Percentiles rank a stretch among this genome's conserved stretches.
Conservation (phyloP, 2,113 vertebrate genomes). For the Dinomys branickii region DNA sequence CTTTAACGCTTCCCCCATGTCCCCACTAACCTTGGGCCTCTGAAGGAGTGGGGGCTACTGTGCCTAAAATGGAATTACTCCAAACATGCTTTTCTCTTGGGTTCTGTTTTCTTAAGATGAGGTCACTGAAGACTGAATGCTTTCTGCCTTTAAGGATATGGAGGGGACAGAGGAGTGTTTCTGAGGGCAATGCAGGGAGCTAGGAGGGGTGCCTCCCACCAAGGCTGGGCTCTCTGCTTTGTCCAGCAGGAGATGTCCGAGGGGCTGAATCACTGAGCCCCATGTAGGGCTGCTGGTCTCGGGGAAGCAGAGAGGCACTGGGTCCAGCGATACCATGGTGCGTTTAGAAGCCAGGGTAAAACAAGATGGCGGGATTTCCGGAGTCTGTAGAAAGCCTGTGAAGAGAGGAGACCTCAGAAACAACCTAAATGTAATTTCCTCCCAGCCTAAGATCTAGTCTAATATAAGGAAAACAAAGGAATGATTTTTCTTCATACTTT, state of each 20-base stretch:
- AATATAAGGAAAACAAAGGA: neutral
- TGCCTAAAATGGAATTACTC: neutral
- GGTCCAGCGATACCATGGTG: neutral
- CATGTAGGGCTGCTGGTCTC: neutral
- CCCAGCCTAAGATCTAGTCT: neutral
- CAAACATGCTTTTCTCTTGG: neutral
- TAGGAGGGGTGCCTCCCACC: neutral
- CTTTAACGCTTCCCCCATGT: neutral
- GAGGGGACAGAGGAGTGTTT: neutral
- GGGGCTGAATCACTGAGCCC: neutral
- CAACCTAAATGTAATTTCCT: neutral
- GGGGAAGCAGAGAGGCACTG: neutral
- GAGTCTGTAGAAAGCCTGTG: neutral
- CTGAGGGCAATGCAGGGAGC: neutral
- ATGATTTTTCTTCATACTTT: neutral
- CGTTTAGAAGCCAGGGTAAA: neutral
- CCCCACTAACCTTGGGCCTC: neutral
- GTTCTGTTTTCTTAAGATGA: slow-evolving; percentile 7
- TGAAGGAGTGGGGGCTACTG: neutral
- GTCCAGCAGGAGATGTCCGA: neutral
- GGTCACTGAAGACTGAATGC: no score
- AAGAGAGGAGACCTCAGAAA: neutral
- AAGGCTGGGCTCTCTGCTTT: neutral
- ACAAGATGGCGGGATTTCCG: neutral
- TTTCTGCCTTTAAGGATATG: neutral